Conservation (phyloP, 2,113 vertebrate genomes). For the Artemisiospiza belli region DNA sequence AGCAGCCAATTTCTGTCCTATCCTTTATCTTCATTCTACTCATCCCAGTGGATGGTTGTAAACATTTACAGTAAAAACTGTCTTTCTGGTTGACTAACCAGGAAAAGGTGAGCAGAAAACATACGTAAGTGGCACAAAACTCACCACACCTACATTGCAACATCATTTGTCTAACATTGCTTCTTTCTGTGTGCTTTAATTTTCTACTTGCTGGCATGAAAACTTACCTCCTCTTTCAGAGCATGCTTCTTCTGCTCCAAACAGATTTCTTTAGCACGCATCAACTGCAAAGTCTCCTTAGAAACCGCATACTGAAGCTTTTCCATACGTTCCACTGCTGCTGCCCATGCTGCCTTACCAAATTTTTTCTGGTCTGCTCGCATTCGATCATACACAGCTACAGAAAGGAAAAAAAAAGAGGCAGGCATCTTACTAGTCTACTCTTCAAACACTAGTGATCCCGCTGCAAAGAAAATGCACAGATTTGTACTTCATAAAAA, state of each 20-base stretch:
- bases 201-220: background rate
- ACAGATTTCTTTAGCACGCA: conserved; percentile 97
- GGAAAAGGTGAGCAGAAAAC: background rate
- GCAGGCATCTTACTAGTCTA: background rate
- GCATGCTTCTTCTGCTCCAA: conserved; percentile 94
- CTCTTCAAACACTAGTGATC: background rate
- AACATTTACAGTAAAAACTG: background rate
- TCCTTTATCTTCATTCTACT: background rate
- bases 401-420: background rate
- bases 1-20: background rate
- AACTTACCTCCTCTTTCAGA: conserved; percentile 89
- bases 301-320: conserved; percentile 91
- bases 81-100: background rate
- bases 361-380: conserved; percentile 93
- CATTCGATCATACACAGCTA: conserved; percentile 94
- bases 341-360: conserved; percentile 92
- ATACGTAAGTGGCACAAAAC: rapidly evolving
- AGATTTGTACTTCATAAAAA: background rate
- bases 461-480: background rate
- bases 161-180: background rate
- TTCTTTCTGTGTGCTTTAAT: background rate
- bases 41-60: background rate
- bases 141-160: background rate
- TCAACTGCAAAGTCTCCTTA: conserved; percentile 96
- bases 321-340: conserved; percentile 93